Percentiles rank a stretch among this genome's conserved stretches.
Evolutionary conservation across 2,888 invertebrate species (phyloP).

Genomic region (Drosophila emarginata): DNA sequence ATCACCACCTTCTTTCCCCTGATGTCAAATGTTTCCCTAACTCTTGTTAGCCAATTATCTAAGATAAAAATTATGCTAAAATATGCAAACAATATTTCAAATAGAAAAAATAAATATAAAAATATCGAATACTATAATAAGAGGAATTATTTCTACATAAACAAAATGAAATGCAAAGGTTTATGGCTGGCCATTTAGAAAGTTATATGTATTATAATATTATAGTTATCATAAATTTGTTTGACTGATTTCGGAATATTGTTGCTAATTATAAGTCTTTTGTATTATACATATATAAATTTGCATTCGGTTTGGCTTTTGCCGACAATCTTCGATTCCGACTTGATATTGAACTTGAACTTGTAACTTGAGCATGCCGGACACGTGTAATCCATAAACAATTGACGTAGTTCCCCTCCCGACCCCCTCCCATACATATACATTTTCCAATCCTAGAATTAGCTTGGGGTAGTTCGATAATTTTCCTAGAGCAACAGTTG

Average conservation of each 20-base stretch:
- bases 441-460: background rate
- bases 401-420: constrained; percentile 52
- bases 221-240: constrained; percentile 17
- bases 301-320: constrained; percentile 13
- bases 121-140: too few species aligned
- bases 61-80: background rate
- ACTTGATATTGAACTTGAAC: constrained; percentile 28
- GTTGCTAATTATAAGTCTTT: constrained; percentile 41
- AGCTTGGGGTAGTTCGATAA: background rate
- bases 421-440: background rate
- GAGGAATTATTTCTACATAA: constrained; percentile 2
- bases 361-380: constrained; percentile 36
- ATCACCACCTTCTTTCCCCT: background rate
- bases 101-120: too few species aligned
- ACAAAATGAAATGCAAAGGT: constrained; percentile 38
- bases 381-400: constrained; percentile 72
- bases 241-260: constrained; percentile 32
- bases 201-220: constrained; percentile 4
- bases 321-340: constrained; percentile 16
- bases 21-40: background rate
- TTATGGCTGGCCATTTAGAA: constrained; percentile 35
- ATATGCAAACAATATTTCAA: too few species aligned
- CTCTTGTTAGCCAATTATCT: background rate
- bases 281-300: too few species aligned
- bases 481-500: constrained; percentile 21